Evolutionary conservation across 1,140 invertebrate species (phyloP).

Genomic region (Euborellia annulipes): DNA sequence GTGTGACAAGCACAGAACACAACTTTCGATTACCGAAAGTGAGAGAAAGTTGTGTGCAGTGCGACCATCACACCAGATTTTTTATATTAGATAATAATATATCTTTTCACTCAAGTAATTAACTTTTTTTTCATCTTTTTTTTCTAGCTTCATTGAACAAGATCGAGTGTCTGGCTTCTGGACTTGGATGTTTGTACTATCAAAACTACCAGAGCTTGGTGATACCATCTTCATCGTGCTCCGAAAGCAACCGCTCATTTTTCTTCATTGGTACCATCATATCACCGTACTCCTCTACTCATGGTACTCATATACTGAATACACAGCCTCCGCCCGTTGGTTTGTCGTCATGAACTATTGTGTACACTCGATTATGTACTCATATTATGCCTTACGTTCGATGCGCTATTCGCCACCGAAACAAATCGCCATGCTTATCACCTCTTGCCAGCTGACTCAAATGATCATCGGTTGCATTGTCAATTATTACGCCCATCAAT

Average conservation of each 20-base stretch:
- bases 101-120: too few relatives aligned
- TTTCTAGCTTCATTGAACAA: too few relatives aligned
- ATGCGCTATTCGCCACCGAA: slow-evolving; percentile 74
- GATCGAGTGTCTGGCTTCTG: too few relatives aligned
- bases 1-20: too few relatives aligned
- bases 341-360: slow-evolving; percentile 99
- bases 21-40: too few relatives aligned
- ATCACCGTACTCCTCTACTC: slow-evolving; percentile 84
- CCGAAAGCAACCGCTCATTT: slow-evolving; percentile 92
- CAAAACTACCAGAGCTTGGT: slow-evolving; percentile 89
- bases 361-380: slow-evolving; percentile 96
- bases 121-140: too few relatives aligned
- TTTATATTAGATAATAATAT: too few relatives aligned
- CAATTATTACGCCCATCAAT: slow-evolving; percentile 74
- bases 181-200: slow-evolving; percentile 90
- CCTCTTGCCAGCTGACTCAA: slow-evolving; percentile 77
- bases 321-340: slow-evolving; percentile 93
- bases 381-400: slow-evolving; percentile 84
- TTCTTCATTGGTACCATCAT: slow-evolving; percentile 92
- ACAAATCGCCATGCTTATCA: slow-evolving; percentile 82
- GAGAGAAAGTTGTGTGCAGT: too few relatives aligned
- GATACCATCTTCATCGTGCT: slow-evolving; percentile 95
- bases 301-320: slow-evolving; percentile 95
- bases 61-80: too few relatives aligned
- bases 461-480: slow-evolving; percentile 89